Evolutionary conservation across 1,140 invertebrate species (phyloP).

Genomic region (Bilobella aurantiaca): DNA sequence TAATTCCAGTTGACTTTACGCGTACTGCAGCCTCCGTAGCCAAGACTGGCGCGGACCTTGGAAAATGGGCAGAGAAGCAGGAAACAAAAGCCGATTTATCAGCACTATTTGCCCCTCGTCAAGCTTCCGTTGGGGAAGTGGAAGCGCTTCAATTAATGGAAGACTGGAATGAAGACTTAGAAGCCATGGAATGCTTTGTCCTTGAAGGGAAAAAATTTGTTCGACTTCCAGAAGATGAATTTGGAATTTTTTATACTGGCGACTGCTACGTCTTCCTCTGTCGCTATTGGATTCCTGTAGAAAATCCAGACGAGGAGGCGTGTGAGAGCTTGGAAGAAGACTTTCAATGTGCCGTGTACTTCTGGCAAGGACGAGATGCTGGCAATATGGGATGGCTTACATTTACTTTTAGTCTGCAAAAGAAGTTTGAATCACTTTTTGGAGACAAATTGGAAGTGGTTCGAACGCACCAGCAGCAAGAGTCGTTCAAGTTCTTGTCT

Average conservation of each 20-base stretch:
- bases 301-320: slow-evolving; percentile 46
- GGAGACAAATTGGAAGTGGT: slow-evolving; percentile 93
- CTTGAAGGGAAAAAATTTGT: slow-evolving; percentile 81
- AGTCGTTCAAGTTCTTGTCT: slow-evolving; percentile 96
- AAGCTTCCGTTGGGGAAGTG: slow-evolving; percentile 68
- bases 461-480: slow-evolving; percentile 95
- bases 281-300: slow-evolving; percentile 41
- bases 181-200: slow-evolving; percentile 96
- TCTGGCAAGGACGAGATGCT: slow-evolving; percentile 96
- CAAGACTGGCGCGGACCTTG: slow-evolving; percentile 89
- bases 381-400: slow-evolving; percentile 99
- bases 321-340: slow-evolving; percentile 66
- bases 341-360: slow-evolving; percentile 94
- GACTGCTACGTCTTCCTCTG: slow-evolving; percentile 99
- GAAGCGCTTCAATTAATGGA: slow-evolving; percentile 82
- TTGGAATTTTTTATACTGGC: slow-evolving; percentile 83
- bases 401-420: slow-evolving; percentile 92
- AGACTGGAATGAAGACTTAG: slow-evolving; percentile 92
- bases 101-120: slow-evolving; percentile 88
- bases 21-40: slow-evolving; percentile 93
- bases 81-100: slow-evolving; percentile 66
- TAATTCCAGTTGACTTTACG: slow-evolving; percentile 97
- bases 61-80: slow-evolving; percentile 81
- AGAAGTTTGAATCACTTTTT: slow-evolving; percentile 93
- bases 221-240: slow-evolving; percentile 83